Evolutionary conservation across 2,888 invertebrate genomes (phyloP), one percentile per base, ranked within the genome.

Genomic region (Polymixis lichenea): DNA sequence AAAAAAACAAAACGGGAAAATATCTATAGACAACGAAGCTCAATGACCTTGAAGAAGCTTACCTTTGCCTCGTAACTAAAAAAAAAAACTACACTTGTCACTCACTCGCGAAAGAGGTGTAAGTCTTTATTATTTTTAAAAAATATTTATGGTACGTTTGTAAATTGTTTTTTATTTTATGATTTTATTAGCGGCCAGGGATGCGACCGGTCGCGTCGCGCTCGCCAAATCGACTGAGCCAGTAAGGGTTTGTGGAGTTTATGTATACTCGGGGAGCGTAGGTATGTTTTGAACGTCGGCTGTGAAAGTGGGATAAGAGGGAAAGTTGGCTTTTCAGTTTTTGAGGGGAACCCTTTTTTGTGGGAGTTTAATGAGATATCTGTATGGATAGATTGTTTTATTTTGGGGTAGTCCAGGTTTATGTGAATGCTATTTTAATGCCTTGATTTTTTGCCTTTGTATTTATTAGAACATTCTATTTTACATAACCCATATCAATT

Each of bases 141-240:
- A 32, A 28, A 51, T 53, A 56, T 51, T 19, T 61, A 25, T 65
- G 28, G 32, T 74, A 65, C 60, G 78, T 51, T 77, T 67, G 9
- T 68, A 67, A 69, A 28, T 56, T 72, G 61, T 67, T 71, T 64
- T 32, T 58, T 55, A 49, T 75, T 74, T 76, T 60, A 43, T 61
- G 61, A 8, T 61, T 38, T 19, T 28, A 15, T 13, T 4, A 28
- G 56, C 77, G 78, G 69, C 9, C 15, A 43, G 69, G 58, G 64
- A 58, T 62, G 74, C 90, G 88, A 77, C 82, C 82, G 75, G 55
- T 79, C 86, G 72, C 71, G 15, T 1, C 77, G 74, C 72, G 81
- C 65, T 22, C 61, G n/a, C 76, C 74, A 80, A 72, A 89, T 89
- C 91, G 92, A 92, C 91, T 92, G 89, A 87, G 58, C 73, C 66